Evolutionary conservation across 2,888 invertebrate species (phyloP), one percentile per base, ranked within the genome.

Genomic region (Drosophila borborema): DNA sequence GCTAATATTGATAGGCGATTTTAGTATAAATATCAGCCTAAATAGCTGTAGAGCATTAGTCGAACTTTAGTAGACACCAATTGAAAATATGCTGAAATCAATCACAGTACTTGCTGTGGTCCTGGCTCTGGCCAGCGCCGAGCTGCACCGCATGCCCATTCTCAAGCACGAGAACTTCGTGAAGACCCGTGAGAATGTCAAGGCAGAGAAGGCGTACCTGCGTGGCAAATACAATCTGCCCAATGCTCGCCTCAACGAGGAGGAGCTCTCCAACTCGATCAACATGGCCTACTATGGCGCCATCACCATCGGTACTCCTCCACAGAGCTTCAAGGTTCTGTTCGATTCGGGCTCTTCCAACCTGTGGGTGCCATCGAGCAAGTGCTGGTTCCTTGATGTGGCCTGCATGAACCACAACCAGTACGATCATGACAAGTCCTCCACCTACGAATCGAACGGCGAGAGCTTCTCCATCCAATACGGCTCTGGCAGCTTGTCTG

Each of bases 261-360:
- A 89, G 69, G 66, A 81, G 64, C 94, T 98, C 53, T 96, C 97
- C 46, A 98, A 98, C 93, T 98, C 98, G 91, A 94, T 98, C 75
- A 98, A 99, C 94, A 97, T 98, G 72, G 98, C 98, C 92, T 99
- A 99, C 94, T 99, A 97, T 94, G 99, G 99, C n/a, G 96, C 95
- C 10, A 98, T 99, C 88, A 94, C 95, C 3, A 97, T 99, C 93
- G 99, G 99, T 64, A 96, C 95, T 62, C 99, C 99, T 20, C 96
- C 97, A 58, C 99, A 99, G 94, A 94, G 94, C 12, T 99, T 99
- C 94, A 96, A 96, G 90, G 99, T 99, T 70, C 96, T 99, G 77
- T 99, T 99, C 94, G 99, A 99, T 94, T 99, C 99, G 0, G 99
- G 99, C 73, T 99, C 99, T 38, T 98, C 99, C 60, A 99, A 99